Percentiles rank a stretch among this genome's conserved stretches.
Conservation (phyloP, 1,140 invertebrate genomes). For the Hestina assimilis region DNA sequence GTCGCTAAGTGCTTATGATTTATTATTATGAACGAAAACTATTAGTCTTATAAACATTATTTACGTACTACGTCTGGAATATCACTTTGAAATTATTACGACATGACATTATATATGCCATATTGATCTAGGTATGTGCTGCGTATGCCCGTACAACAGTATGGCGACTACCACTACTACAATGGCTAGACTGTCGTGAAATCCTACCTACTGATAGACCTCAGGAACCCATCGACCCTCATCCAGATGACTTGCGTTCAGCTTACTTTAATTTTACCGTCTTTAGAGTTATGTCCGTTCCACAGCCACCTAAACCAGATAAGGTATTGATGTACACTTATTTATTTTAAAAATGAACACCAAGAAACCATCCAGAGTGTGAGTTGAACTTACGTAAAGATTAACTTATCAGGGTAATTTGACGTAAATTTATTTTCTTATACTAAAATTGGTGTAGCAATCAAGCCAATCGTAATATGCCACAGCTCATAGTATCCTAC, state of each 20-base stretch:
- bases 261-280: conserved; percentile 63
- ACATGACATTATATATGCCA: neutral
- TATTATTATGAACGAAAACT: too few relatives aligned
- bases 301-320: conserved; percentile 62
- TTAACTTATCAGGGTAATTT: too few relatives aligned
- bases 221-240: conserved; percentile 43
- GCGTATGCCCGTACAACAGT: conserved; percentile 50
- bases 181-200: conserved; percentile 59
- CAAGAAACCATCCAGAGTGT: too few relatives aligned
- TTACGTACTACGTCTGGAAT: too few relatives aligned
- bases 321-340: conserved; percentile 39
- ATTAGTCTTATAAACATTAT: too few relatives aligned
- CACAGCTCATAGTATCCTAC: too few relatives aligned
- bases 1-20: too few relatives aligned
- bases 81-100: neutral
- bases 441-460: too few relatives aligned
- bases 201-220: conserved; percentile 42
- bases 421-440: too few relatives aligned
- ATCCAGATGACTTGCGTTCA: conserved; percentile 61
- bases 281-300: conserved; percentile 61
- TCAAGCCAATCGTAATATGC: too few relatives aligned
- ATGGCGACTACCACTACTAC: conserved; percentile 39
- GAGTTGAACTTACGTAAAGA: too few relatives aligned
- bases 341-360: neutral
- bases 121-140: conserved; percentile 41